Base-by-base conservation (phyloP, 1,140 invertebrate species). In the Megalopta genalis region DNA sequence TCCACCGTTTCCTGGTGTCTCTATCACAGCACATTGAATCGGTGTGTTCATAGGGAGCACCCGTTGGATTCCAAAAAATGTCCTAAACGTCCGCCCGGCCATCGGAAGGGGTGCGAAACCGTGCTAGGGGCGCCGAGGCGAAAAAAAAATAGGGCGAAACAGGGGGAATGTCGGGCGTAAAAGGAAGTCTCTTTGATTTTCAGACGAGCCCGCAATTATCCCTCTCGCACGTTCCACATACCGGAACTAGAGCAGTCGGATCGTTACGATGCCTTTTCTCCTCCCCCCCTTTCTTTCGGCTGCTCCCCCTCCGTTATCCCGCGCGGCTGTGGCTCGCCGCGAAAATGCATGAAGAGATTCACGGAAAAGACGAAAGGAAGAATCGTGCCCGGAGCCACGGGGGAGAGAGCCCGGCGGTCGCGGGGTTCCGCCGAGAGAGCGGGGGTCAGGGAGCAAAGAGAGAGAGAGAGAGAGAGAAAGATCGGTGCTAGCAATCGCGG, bases 111-210 rank as follows among this genome's bases (percentile, higher is more conserved):
- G 42, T 18, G n/a, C n/a, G 32, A 25, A 16, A 62, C 60, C 25
- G 60, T 1, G 21, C 5, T 21, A 14, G 16, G 23, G n/a, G 14
- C 16, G 27, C 8, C 1, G 54, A 57, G 54, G 21, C 49, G 21
- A 32, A 42, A 14, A 21, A 66, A 68, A 78, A 82, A 72, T 60
- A 49, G 52, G 72, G 49, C 46, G 84, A 73, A 72, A 81, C 46
- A 63, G 57, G 23, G 72, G 66, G 67, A 72, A 86, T 71, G 63
- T 83, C 69, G 73, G 75, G 52, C 76, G 70, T 16, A 80, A 83
- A 72, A 54, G 73, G 70, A 83, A 70, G 85, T 86, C 73, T 60
- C 81, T 86, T 86, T 86, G 84, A 86, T 86, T 86, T 78, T 85
- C 83, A 85, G 75, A 71, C 70, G 67, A 77, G 67, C 77, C 74